Percentiles rank a stretch among this genome's conserved stretches.
These are phyloP conservation scores for Poecile atricapillus DNA, from an alignment of 2,113 vertebrate genomes.

Conservation along the genomic window DNA sequence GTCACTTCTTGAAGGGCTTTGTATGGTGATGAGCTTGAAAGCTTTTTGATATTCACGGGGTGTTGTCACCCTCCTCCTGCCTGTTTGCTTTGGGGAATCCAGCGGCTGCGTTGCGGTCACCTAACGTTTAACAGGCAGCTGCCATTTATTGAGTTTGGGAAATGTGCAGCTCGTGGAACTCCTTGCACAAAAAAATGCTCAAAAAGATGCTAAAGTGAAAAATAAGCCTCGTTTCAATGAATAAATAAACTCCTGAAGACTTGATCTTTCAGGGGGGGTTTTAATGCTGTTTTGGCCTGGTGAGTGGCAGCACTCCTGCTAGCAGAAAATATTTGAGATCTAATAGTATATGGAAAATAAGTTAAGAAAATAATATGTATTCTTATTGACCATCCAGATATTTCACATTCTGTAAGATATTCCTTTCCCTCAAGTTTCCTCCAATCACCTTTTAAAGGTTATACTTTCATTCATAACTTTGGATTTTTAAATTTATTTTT, in stretches of 20 bases:
- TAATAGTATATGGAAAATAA: neutral
- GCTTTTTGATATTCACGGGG: conserved; percentile 8
- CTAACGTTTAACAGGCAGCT: neutral
- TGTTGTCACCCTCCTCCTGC: neutral
- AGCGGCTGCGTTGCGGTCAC: neutral
- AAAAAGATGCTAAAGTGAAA: neutral
- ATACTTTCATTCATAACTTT: neutral
- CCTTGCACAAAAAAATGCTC: neutral
- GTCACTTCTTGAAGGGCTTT: neutral
- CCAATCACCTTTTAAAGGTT: neutral
- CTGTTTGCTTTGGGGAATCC: neutral
- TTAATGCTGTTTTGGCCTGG: neutral
- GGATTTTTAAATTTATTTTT: neutral
- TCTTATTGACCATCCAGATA: neutral
- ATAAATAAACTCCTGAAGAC: neutral
- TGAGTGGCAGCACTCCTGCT: neutral
- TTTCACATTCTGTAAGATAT: neutral
- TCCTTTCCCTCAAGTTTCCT: neutral
- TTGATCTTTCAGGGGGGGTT: neutral
- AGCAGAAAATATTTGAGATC: neutral
- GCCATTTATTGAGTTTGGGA: neutral
- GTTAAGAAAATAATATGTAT: neutral
- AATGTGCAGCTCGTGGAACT: neutral
- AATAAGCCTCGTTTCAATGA: neutral
- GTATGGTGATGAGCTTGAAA: neutral